Evolutionary conservation across 2,888 invertebrate species (phyloP).

Genomic region (Pachymerium ferrugineum): DNA sequence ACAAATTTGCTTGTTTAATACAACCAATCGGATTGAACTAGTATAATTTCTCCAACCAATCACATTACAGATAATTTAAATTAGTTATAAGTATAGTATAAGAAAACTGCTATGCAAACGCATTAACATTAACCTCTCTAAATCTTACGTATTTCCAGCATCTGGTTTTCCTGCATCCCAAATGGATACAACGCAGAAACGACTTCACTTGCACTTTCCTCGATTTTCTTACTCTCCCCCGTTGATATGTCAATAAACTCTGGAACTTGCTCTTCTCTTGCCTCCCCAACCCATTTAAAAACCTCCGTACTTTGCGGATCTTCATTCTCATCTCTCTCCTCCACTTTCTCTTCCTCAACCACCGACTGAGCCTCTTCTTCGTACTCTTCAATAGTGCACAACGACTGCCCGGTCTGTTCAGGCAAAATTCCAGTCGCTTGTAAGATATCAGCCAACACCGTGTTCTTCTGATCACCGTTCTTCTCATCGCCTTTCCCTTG

Average conservation of each 20-base stretch:
- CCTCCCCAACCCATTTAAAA: neutral
- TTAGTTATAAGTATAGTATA: too few species aligned
- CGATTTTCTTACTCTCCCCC: neutral
- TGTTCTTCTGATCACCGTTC: conserved; percentile 40
- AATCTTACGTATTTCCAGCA: conserved; percentile 23
- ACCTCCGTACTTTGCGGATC: neutral
- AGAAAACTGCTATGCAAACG: too few species aligned
- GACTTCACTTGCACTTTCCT: neutral
- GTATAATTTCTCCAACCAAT: too few species aligned
- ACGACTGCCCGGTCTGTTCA: neutral
- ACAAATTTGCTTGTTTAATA: too few species aligned
- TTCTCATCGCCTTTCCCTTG: neutral
- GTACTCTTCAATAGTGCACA: neutral
- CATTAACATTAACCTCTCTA: too few species aligned
- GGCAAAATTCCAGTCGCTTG: conserved; percentile 44
- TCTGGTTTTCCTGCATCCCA: conserved; percentile 9
- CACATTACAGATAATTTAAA: too few species aligned
- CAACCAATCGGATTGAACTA: too few species aligned
- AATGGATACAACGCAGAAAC: conserved; percentile 5
- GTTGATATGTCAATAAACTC: neutral
- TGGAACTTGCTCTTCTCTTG: neutral
- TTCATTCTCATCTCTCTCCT: neutral
- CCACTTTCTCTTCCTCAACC: neutral
- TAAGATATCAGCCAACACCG: conserved; percentile 44
- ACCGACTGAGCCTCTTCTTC: too few species aligned